phyloP scores from a whole-genome alignment of 2,888 invertebrate genomes.

The Sphecodes monilicornis region DNA sequence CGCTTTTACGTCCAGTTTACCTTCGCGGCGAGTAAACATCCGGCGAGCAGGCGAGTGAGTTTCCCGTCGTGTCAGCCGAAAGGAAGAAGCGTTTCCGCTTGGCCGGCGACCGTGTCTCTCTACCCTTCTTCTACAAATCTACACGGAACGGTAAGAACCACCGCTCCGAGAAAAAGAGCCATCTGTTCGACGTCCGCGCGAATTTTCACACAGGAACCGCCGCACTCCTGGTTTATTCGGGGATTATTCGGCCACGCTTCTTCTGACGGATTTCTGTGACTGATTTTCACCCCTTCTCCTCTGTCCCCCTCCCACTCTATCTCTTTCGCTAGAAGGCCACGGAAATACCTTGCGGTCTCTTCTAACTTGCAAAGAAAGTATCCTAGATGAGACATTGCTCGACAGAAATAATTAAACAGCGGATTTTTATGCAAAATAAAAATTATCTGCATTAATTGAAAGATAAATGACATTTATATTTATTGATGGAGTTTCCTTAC shows the following conservation, averaged over 20 bases:
- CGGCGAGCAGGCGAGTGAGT: conserved; percentile 57
- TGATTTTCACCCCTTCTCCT: neutral
- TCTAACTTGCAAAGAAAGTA: neutral
- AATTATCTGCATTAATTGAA: too few relatives aligned
- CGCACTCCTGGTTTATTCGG: neutral
- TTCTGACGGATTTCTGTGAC: neutral
- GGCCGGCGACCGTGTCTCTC: neutral
- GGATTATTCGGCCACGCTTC: neutral
- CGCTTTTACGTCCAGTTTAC: conserved; percentile 63
- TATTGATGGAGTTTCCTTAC: too few relatives aligned
- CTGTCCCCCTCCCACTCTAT: neutral
- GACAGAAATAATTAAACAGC: too few relatives aligned
- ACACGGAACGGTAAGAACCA: conserved; percentile 5
- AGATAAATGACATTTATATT: too few relatives aligned
- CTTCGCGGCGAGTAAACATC: conserved; percentile 60
- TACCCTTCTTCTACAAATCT: neutral
- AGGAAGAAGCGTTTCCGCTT: conserved; percentile 52
- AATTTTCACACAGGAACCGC: conserved; percentile 42
- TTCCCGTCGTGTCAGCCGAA: conserved; percentile 51
- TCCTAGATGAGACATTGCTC: too few relatives aligned
- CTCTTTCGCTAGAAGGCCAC: neutral
- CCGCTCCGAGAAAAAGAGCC: conserved; percentile 7
- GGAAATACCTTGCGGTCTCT: neutral
- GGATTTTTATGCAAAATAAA: too few relatives aligned
- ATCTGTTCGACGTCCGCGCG: conserved; percentile 31